Evolutionary conservation across 92 coral and sea anemone genomes (phyloP), one percentile per base, ranked within the genome.

Genomic region (Galaxea fascicularis): DNA sequence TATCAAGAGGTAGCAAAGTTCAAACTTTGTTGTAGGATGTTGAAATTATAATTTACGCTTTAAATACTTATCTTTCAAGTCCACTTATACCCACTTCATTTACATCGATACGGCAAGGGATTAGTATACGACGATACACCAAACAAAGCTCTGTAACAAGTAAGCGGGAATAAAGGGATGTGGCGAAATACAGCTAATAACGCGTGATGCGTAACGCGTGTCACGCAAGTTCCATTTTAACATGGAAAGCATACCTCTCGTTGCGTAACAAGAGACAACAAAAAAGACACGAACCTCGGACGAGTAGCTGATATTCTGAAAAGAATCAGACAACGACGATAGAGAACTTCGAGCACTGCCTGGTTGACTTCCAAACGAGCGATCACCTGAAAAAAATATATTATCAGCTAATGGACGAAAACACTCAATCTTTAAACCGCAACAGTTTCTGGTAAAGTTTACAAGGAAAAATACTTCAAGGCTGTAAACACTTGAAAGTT

Each of bases 271-370:
- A 0, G 10, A 51, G 2, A 46, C 11, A 25, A n/a, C 16, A 65
- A 35, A 15, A 56, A 20, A 17, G 14, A 41, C 70, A 35, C 59
- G 79, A 93, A 97, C 99, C 99, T 97, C 99, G 20, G 90, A 84
- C 0, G 98, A 96, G 31, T 88, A 88, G 85, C 95, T 89, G 39
- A 89, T 75, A 71, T 80, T 91, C 66, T 88, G 92, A 3, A 89
- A 76, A 49, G 99, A 91, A 71, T 97, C 99, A 20, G 99, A 96
- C 67, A 97, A 78, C 3, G 99, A 97, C 18, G 99, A 97, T 24
- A 95, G 59, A 1, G 99, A 97, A 76, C 99, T 97, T 15, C 98
- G 85, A 9, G 97, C 83, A 74, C 99, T 97, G 83, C 99, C 95
- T 0, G 97, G 97, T 71, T 96, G 99, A 39, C 99, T 97, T 41